Evolutionary conservation across 2,113 vertebrate genomes (phyloP).

Genomic region (Oncorhynchus mykiss): DNA sequence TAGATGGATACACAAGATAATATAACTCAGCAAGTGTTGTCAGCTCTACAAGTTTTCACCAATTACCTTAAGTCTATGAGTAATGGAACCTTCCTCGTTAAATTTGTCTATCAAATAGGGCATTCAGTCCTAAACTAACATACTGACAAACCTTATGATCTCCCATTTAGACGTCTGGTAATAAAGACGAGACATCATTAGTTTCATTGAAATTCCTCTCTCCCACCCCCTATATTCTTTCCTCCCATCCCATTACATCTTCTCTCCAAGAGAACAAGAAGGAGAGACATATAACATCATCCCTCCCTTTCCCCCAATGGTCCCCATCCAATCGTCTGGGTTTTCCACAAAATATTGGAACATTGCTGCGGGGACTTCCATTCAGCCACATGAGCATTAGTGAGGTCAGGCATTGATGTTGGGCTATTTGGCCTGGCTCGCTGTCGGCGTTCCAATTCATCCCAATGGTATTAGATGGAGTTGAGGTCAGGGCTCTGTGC

Average conservation of each 20-base stretch:
- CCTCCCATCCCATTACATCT: neutral
- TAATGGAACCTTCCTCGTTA: constrained; percentile 17
- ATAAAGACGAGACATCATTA: too few species aligned
- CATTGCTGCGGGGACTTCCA: too few species aligned
- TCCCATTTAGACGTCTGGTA: too few species aligned
- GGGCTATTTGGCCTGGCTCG: too few species aligned
- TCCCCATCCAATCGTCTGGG: neutral
- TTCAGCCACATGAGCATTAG: too few species aligned
- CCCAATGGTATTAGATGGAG: too few species aligned
- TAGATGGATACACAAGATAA: neutral
- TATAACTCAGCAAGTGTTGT: constrained; percentile 7
- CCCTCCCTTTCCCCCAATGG: neutral
- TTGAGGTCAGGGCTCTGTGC: too few species aligned
- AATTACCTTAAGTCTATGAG: constrained; percentile 2
- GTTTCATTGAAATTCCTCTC: neutral
- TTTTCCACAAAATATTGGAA: too few species aligned
- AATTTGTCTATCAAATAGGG: constrained; percentile 15
- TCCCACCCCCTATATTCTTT: neutral
- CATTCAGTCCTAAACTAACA: neutral
- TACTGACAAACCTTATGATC: neutral
- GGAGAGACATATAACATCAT: neutral
- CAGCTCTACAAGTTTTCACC: neutral
- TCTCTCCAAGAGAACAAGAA: neutral
- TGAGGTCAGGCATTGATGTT: too few species aligned
- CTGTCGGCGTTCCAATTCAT: too few species aligned